Evolutionary conservation across 2,888 invertebrate genomes (phyloP).

Genomic region (Eugnorisma glareosa): DNA sequence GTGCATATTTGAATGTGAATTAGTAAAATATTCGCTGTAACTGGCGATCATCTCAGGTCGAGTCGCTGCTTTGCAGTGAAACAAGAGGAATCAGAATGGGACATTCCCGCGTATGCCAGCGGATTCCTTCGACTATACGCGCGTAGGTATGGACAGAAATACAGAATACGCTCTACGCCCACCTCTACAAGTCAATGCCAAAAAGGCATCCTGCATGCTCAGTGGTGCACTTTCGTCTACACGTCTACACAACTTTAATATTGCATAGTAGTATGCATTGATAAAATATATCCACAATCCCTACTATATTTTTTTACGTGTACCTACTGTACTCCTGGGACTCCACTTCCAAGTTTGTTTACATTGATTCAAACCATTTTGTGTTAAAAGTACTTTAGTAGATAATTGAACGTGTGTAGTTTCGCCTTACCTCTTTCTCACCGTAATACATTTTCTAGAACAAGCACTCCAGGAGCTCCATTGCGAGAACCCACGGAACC

Average conservation of each 20-base stretch:
- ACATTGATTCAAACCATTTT: background rate
- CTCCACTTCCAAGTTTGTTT: background rate
- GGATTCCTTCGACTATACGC: background rate
- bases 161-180: background rate
- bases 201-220: background rate
- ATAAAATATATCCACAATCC: background rate
- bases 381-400: background rate
- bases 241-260: background rate
- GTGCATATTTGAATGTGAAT: conserved; percentile 13
- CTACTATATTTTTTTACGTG: background rate
- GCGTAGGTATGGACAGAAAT: conserved; percentile 3
- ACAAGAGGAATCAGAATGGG: background rate
- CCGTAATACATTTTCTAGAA: conserved; percentile 94
- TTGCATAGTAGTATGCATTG: background rate
- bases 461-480: conserved; percentile 97
- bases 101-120: background rate
- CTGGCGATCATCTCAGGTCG: background rate
- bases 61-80: background rate
- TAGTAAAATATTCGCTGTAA: background rate
- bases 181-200: background rate
- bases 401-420: background rate
- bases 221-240: background rate
- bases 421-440: conserved; percentile 92
- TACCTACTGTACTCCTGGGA: background rate
- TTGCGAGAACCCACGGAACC: conserved; percentile 91